These are phyloP conservation scores for Bombus pascuorum DNA, from an alignment of 1,140 invertebrate species.

Conservation along the genomic window DNA sequence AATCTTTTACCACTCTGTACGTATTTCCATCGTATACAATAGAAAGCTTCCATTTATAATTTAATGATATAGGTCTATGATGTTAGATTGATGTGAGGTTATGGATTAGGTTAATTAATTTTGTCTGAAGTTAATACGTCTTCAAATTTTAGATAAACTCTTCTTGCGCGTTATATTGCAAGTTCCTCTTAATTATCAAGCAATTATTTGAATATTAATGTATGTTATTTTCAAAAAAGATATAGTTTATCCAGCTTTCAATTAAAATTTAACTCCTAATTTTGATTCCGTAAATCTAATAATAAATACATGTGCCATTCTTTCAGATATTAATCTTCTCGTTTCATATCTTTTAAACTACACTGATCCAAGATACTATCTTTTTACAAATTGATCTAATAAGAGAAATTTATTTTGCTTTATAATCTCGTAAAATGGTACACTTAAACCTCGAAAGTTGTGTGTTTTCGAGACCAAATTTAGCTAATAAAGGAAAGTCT, in stretches of 20 bases:
- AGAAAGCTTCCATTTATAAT: constrained; percentile 25
- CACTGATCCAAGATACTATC: neutral
- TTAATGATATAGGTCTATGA: too few relatives aligned
- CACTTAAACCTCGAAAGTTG: constrained; percentile 7
- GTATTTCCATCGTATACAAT: constrained; percentile 27
- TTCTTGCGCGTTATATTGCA: constrained; percentile 11
- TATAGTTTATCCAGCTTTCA: neutral
- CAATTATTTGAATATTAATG: constrained; percentile 40
- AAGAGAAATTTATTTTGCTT: neutral
- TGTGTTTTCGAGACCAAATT: constrained; percentile 39
- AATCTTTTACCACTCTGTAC: neutral
- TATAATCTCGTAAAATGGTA: constrained; percentile 17
- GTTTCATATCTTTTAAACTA: neutral
- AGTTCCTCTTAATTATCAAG: constrained; percentile 52
- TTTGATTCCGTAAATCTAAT: constrained; percentile 15
- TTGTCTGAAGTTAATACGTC: constrained; percentile 42
- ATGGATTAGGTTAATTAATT: neutral
- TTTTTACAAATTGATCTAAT: neutral
- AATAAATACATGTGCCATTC: neutral
- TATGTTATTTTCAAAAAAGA: neutral
- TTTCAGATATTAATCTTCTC: neutral
- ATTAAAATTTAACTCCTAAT: constrained; percentile 7
- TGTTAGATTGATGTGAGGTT: too few relatives aligned
- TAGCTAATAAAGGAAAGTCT: constrained; percentile 2
- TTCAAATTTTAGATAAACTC: constrained; percentile 10